Evolutionary conservation across 92 coral and sea anemone species (phyloP), one percentile per base, ranked within the genome.

Genomic region (Porites divaricata): DNA sequence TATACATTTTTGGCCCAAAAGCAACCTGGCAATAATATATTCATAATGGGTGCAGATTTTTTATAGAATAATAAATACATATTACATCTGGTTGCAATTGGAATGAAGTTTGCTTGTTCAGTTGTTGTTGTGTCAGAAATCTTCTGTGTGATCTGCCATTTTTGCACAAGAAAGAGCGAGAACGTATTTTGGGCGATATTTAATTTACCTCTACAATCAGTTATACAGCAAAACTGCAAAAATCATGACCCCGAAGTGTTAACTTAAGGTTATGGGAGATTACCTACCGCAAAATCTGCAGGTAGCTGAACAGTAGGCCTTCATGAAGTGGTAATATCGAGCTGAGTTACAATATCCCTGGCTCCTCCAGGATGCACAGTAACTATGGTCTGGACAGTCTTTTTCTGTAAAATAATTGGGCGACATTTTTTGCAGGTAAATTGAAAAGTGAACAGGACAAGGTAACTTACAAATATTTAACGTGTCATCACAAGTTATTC

Each of bases 271-370:
- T 71, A 48, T 49, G 12, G n/a, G 1, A 25, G 16, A 22, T 66
- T 66, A 8, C 14, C 17, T 51, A 79, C 84, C 84, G 17, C 84
- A 79, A 5, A 50, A 3, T 15, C 49, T 14, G 53, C 84, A 79
- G 25, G 84, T 79, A 11, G 48, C 52, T 79, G 84, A 75, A 67
- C 84, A 79, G 75, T 66, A 79, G 14, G 84, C 84, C 22, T 26
- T 79, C 74, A 79, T 67, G 12, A 50, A 67, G 13, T 13, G 0
- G 20, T 52, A 67, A 13, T 79, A 11, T 0, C 22, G 45, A 35
- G 45, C 45, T 35, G 45, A 5, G 52, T 22, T 17, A 5, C 84
- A 79, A 28, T 50, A 79, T 16, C 84, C 84, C 21, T 1, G 12
- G 8, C 57, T 51, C 56, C 52, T 67, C 84, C 84, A 79, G 50